Evolutionary conservation across 2,113 vertebrate species (phyloP).

Genomic region (Motacilla alba): DNA sequence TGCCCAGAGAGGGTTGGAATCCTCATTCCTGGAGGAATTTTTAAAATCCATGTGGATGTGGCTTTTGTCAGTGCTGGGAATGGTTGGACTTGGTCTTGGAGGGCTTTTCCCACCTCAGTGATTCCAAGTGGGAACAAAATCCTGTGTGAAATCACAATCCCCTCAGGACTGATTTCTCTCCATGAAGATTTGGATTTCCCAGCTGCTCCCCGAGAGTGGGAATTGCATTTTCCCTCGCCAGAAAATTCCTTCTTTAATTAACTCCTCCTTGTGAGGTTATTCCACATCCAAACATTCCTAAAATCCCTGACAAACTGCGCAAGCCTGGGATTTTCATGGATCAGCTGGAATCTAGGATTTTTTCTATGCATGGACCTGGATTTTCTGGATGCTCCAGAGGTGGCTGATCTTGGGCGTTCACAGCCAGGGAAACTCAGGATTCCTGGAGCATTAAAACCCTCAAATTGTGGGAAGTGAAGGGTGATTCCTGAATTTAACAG

Average conservation of each 20-base stretch:
- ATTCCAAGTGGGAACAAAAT: not conserved
- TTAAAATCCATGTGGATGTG: not conserved
- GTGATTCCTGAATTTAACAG: not conserved
- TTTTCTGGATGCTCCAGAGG: not conserved
- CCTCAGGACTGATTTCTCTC: not conserved
- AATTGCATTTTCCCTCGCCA: not conserved
- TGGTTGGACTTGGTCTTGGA: not conserved
- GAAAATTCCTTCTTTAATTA: not conserved
- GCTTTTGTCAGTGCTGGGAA: not conserved
- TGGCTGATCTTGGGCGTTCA: not conserved
- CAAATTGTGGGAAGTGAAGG: not conserved
- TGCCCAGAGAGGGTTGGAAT: not conserved
- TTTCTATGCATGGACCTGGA: not conserved
- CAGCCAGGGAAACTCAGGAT: not conserved
- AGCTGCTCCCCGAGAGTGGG: rapidly evolving
- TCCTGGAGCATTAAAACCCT: rapidly evolving
- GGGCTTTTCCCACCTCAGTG: not conserved
- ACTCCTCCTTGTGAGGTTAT: not conserved
- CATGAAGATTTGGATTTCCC: not conserved
- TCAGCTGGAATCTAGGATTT: too few species aligned
- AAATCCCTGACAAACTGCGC: not conserved
- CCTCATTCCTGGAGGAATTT: not conserved
- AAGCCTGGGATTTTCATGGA: rapidly evolving
- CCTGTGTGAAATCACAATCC: rapidly evolving
- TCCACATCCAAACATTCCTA: not conserved